Conservation (phyloP, 37 sponge, comb jelly and placozoan species). For the Halichondria panicea region DNA sequence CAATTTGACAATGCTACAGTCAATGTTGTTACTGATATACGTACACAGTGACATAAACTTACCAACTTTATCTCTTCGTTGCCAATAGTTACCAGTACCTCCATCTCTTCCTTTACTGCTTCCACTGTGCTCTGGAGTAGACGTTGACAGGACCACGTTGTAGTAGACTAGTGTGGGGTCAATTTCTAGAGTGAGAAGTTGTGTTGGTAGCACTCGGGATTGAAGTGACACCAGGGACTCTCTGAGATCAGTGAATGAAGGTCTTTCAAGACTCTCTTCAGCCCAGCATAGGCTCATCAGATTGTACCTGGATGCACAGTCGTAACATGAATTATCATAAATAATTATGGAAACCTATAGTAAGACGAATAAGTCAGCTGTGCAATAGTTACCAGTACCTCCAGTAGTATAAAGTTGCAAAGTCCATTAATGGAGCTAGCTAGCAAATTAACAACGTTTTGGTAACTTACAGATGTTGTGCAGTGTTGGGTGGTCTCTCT, state of each 20-base stretch:
- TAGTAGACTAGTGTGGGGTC: too few relatives aligned
- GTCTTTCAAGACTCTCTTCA: conserved; percentile 25
- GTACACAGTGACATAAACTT: too few relatives aligned
- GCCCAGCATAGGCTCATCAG: conserved; percentile 67
- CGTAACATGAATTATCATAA: conserved; percentile 3
- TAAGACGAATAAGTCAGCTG: neutral
- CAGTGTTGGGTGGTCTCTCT: conserved; percentile 49
- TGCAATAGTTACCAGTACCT: conserved; percentile 1
- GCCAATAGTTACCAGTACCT: too few relatives aligned
- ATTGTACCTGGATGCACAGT: conserved; percentile 36
- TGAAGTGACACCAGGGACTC: too few relatives aligned
- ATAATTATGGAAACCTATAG: neutral
- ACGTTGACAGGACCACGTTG: too few relatives aligned
- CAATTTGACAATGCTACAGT: too few relatives aligned
- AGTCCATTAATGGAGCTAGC: neutral
- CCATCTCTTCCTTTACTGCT: too few relatives aligned
- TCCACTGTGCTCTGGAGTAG: too few relatives aligned
- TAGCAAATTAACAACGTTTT: neutral
- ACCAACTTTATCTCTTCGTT: too few relatives aligned
- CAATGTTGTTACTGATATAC: too few relatives aligned
- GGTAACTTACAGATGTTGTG: conserved; percentile 51
- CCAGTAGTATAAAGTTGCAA: neutral
- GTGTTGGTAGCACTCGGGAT: too few relatives aligned
- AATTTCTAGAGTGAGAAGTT: too few relatives aligned
- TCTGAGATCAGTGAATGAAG: conserved; percentile 40